phyloP scores from a whole-genome alignment of 2,113 vertebrate species.

The zebrafish (Danio rerio) region GRCz12tu NC_133192.1:20652001-20652500 shows the following conservation, averaged over 20 bases:
- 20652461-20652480: constrained; percentile 59
- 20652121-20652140: constrained; percentile 17
- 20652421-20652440: constrained; percentile 48
- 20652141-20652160: constrained; percentile 18
- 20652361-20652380: constrained; percentile 26
- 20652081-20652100: constrained; percentile 28
- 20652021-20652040: constrained; percentile 29
- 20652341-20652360: constrained; percentile 36
- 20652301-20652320: constrained; percentile 43
- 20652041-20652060: constrained; percentile 48
- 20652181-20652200: constrained; percentile 19
- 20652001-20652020: constrained; percentile 45
- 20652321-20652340: constrained; percentile 21
- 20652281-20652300: not conserved
- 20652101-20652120: constrained; percentile 22
- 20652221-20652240: constrained; percentile 5
- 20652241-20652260: constrained; percentile 24
- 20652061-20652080: constrained; percentile 24
- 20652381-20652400: constrained; percentile 43
- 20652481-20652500: constrained; percentile 58
- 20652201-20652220: constrained; percentile 21
- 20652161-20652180: constrained; percentile 25
- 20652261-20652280: constrained; percentile 30
- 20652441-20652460: constrained; percentile 58
- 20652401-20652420: constrained; percentile 52